Conservation (phyloP, 2,113 vertebrate species). For the Nyctereutes procyonoides region DNA sequence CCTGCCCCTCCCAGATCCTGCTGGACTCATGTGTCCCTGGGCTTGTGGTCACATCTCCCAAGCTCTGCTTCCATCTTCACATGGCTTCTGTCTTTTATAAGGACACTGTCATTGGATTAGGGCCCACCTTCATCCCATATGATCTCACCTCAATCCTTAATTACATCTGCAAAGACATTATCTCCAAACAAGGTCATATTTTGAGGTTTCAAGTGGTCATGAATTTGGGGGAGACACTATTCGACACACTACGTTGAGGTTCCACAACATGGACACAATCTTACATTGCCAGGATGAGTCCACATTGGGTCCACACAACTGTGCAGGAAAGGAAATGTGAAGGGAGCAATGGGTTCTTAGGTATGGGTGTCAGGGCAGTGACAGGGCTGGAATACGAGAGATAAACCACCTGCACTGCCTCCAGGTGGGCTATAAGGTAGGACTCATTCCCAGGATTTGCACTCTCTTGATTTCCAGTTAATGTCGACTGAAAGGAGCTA, state of each 20-base stretch:
- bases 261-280: fast-evolving
- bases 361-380: background rate
- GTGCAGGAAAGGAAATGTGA: background rate
- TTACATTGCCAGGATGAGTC: fast-evolving
- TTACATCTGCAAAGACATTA: no score
- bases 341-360: fast-evolving
- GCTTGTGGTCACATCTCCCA: fast-evolving
- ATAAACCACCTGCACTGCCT: background rate
- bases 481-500: background rate
- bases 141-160: background rate
- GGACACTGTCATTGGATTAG: fast-evolving
- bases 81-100: background rate
- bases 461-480: fast-evolving
- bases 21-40: no score
- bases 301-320: fast-evolving
- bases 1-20: background rate
- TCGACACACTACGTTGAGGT: background rate
- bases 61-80: fast-evolving
- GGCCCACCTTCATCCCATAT: fast-evolving
- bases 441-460: background rate
- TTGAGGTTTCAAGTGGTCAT: background rate
- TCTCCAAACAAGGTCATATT: background rate
- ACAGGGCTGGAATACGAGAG: background rate
- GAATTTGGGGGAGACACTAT: no score
- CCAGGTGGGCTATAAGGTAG: fast-evolving